Conservation (phyloP, 2,888 invertebrate genomes). For the Ethmia dodecea region DNA sequence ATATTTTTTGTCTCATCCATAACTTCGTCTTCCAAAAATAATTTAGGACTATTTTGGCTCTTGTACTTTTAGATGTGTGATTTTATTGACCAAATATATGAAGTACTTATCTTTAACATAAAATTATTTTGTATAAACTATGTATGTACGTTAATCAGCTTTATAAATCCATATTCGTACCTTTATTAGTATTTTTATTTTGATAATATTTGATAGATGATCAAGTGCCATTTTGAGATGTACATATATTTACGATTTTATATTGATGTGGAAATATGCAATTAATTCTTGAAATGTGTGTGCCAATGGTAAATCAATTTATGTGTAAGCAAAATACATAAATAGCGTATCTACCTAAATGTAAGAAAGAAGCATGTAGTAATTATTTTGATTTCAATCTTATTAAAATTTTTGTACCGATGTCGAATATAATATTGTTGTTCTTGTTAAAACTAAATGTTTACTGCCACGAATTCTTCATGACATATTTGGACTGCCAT, state of each 20-base stretch:
- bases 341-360: slow-evolving; percentile 11
- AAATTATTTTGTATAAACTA: no score
- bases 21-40: slow-evolving; percentile 27
- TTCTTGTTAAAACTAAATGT: no score
- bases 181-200: slow-evolving; percentile 1
- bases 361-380: no score
- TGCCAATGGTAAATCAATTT: slow-evolving; percentile 30
- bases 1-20: no score
- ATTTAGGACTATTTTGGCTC: slow-evolving; percentile 14
- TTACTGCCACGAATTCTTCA: no score
- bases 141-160: slow-evolving; percentile 7
- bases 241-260: slow-evolving; percentile 3
- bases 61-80: slow-evolving; percentile 47
- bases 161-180: slow-evolving; percentile 1
- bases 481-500: no score
- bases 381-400: no score
- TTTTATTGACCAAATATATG: slow-evolving; percentile 55
- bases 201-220: neutral
- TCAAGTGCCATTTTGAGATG: slow-evolving; percentile 3
- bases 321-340: no score
- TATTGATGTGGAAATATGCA: slow-evolving; percentile 8
- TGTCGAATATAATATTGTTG: no score
- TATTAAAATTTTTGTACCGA: no score
- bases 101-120: slow-evolving; percentile 3
- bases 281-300: slow-evolving; percentile 38